phyloP scores from a whole-genome alignment of 2,888 invertebrate species.

The Auanema freiburgensis region DNA sequence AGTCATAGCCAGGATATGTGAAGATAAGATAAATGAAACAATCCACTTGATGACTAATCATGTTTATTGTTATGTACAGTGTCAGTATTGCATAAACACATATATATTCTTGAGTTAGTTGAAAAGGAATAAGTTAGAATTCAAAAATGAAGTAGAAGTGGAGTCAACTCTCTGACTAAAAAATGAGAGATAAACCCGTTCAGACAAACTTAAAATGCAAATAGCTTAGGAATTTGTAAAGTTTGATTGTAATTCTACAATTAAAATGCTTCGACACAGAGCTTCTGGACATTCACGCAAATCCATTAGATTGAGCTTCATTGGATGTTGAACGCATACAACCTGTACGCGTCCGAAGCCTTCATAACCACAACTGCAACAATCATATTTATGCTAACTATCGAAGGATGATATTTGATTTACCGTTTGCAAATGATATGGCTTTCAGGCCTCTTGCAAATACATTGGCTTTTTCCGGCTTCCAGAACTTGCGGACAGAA shows the following conservation, averaged over 20 bases:
- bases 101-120: too few species aligned
- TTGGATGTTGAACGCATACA: slow-evolving; percentile 38
- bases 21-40: too few species aligned
- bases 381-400: background rate
- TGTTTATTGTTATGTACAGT: too few species aligned
- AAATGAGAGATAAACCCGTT: too few species aligned
- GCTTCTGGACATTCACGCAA: slow-evolving; percentile 42
- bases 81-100: too few species aligned
- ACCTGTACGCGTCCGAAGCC: slow-evolving; percentile 37
- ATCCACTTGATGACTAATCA: too few species aligned
- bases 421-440: slow-evolving; percentile 48
- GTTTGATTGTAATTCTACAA: slow-evolving; percentile 8
- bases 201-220: too few species aligned
- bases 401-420: background rate
- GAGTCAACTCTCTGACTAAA: too few species aligned
- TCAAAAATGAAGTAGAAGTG: too few species aligned
- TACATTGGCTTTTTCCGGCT: slow-evolving; percentile 24
- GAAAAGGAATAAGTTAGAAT: too few species aligned
- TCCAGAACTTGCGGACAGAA: slow-evolving; percentile 25
- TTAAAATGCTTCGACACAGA: slow-evolving; percentile 38
- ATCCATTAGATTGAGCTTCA: slow-evolving; percentile 38
- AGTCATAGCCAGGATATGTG: too few species aligned
- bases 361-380: slow-evolving; percentile 47
- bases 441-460: slow-evolving; percentile 34
- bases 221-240: too few species aligned